Evolutionary conservation across 2,113 vertebrate genomes (phyloP), one percentile per base, ranked within the genome.

Genomic region (Charadrius vociferus): DNA sequence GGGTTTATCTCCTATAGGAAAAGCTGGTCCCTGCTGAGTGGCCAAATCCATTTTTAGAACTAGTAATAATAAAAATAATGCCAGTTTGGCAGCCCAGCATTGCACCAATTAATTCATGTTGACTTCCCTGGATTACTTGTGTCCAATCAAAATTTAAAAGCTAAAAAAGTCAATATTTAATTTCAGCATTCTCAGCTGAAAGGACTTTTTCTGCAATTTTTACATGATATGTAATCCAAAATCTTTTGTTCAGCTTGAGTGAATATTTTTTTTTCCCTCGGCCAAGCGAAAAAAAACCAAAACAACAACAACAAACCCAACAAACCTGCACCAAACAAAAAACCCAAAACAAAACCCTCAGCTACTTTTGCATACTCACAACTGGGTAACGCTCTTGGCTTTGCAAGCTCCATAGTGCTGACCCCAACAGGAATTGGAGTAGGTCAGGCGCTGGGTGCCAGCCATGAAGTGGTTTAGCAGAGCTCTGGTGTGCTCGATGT

Each of bases 71-170:
- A 92, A 91, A 86, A 94, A 84, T 65, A 95, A 82, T 67, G 73
- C 84, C 65, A 66, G 52, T 79, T 91, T 95, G 93, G 93, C 89
- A 96, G 70, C 65, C 81, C 43, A 84, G n/a, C 39, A 43, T 93
- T 87, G 34, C 74, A 66, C 84, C 86, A 91, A 84, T 95, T 93
- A 94, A 96, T 88, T 94, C 59, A 47, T 71, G 94, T 94, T 91
- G 95, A 91, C 87, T 96, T 93, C 74, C 49, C 58, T 68, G 78
- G 91, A 96, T 95, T 91, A 87, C 73, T 82, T 68, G 56, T 85
- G 70, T 91, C 93, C 84, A 95, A 94, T 93, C 87, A 95, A 95
- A 95, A 95, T 95, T 56, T 75, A 90, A 96, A 96, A 96, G 84
- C 93, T 49, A 53, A 86, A 91, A 70, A 95, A 4, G 36, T 89